Percentiles rank a stretch among this genome's conserved stretches.
phyloP scores from a whole-genome alignment of 2,113 vertebrate genomes.

The Ciconia maguari region DNA sequence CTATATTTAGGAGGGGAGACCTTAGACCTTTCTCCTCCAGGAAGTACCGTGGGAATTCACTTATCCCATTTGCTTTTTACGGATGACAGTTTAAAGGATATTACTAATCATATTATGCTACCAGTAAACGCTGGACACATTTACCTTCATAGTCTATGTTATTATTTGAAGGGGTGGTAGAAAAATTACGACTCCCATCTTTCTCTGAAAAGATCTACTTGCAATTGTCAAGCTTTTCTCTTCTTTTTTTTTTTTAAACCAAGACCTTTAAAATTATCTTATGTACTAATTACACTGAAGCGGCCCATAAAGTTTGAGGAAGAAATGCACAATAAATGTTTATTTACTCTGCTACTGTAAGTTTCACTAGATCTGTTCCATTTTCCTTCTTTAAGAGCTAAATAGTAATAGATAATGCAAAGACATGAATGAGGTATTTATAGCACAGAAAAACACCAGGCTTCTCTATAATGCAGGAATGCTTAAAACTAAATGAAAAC shows the following conservation, averaged over 20 bases:
- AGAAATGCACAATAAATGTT: constrained; percentile 54
- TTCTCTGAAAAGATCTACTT: background rate
- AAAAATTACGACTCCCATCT: background rate
- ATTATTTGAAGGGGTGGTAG: background rate
- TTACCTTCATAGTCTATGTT: background rate
- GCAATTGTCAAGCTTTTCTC: background rate
- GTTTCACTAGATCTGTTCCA: background rate
- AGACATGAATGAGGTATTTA: background rate
- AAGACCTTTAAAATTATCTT: constrained; percentile 15
- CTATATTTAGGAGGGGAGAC: background rate
- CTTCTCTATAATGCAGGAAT: background rate
- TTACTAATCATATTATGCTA: background rate
- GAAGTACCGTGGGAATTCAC: background rate
- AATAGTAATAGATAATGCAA: background rate
- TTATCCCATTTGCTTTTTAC: background rate
- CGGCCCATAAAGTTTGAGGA: constrained; percentile 42
- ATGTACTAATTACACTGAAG: constrained; percentile 43
- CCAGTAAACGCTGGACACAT: background rate
- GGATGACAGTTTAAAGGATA: background rate
- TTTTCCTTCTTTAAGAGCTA: background rate
- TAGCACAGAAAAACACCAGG: background rate
- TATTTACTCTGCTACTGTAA: constrained; percentile 10
- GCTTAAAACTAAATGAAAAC: background rate
- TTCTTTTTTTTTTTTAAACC: background rate
- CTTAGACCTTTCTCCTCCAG: background rate